Base-by-base conservation (phyloP, 2,888 invertebrate genomes). In the Tribolium freemani region DNA sequence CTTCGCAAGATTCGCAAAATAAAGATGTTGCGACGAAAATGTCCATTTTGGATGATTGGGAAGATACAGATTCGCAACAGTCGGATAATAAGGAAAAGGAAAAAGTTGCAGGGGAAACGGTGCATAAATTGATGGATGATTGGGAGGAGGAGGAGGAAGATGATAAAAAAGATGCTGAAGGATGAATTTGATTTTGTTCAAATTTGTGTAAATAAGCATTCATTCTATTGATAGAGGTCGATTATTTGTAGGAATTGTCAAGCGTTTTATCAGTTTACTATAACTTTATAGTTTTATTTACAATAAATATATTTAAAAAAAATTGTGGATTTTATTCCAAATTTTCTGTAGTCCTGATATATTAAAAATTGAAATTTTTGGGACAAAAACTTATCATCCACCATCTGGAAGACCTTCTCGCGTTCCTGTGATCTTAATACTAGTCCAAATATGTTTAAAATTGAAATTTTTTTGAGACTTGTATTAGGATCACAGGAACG, bases 71-170 rank as follows among this genome's bases (percentile, higher is more conserved):
- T 78, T 86, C 86, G 1, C 87, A 87, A 76, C 86, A 86, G 64
- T 86, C 86, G 4, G 84, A 83, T 50, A 79, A 77, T 11, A 79
- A 79, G 70, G 71, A 72, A 54, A 72, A 69, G 30, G 73, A 60
- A 60, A 75, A 78, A 48, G 79, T 77, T 71, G 81, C 82, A 6
- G 80, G 78, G 21, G 83, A 81, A 66, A 82, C 84, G 11, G 86
- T 87, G 11, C 83, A 84, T 78, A 87, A 86, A 75, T 75, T 87
- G 70, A 87, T 87, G 78, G 85, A 86, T 71, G 87, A 87, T 79
- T 87, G 87, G 87, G 87, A 86, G 26, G 87, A 87, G 61, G 87
- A 87, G 54, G 86, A 86, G 5, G 85, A 85, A 46, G 85, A 84
- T 10, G 60, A 69, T 5, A 53, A 31, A 11, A 50, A 70, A 21